phyloP scores from a whole-genome alignment of 2,888 invertebrate genomes.

The Smittia aterrima region DNA sequence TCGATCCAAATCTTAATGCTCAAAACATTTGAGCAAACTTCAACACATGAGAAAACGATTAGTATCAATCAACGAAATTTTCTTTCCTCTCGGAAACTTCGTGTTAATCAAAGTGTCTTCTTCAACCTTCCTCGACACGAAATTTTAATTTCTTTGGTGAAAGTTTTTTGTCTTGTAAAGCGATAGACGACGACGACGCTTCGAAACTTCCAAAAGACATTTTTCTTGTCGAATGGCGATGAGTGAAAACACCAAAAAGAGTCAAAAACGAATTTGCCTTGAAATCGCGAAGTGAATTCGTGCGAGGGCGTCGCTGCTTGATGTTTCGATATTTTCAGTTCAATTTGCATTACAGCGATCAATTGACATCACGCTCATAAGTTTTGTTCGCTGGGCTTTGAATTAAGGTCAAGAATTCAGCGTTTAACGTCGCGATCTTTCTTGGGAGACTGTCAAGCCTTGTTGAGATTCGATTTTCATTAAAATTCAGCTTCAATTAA shows the following conservation, averaged over 20 bases:
- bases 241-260: background rate
- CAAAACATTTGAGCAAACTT: background rate
- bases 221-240: background rate
- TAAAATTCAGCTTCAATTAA: background rate
- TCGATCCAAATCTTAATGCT: no score
- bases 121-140: background rate
- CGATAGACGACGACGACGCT: background rate
- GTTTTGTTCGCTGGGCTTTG: background rate
- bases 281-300: background rate
- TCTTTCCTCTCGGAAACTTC: background rate
- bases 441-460: background rate
- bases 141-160: constrained; percentile 8
- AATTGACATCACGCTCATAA: background rate
- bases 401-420: background rate
- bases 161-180: background rate
- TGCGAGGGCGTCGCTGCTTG: background rate
- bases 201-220: background rate
- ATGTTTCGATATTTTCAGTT: background rate
- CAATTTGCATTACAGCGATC: background rate
- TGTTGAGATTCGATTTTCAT: constrained; percentile 1
- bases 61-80: background rate
- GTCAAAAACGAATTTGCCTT: background rate
- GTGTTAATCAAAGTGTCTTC: background rate
- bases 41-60: background rate
- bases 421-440: background rate